Conservation (phyloP, 2,113 vertebrate species). For the Pseudorhombus dupliciocellatus region DNA sequence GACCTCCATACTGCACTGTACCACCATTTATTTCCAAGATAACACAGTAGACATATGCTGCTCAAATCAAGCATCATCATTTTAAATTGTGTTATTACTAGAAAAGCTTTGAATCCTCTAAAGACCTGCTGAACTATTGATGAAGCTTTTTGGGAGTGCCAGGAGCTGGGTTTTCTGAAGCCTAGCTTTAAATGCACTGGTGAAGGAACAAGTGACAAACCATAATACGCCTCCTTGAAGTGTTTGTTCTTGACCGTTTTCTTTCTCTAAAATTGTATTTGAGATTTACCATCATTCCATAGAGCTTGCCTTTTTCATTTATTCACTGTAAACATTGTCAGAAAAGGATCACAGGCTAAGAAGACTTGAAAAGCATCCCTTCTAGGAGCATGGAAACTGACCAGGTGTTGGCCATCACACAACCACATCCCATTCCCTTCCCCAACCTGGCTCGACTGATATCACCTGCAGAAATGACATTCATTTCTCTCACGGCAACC, state of each 20-base stretch:
- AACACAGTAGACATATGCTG: too few species aligned
- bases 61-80: too few species aligned
- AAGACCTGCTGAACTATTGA: too few species aligned
- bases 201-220: too few species aligned
- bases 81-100: too few species aligned
- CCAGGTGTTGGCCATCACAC: conserved; percentile 3
- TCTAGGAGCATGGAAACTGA: conserved; percentile 7
- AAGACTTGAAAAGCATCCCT: not conserved
- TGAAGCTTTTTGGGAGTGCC: too few species aligned
- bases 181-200: too few species aligned
- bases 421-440: conserved; percentile 3
- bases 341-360: not conserved
- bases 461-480: conserved; percentile 17
- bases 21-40: too few species aligned
- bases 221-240: too few species aligned
- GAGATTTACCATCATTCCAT: not conserved
- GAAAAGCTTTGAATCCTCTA: too few species aligned
- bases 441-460: not conserved
- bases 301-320: not conserved
- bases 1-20: not conserved
- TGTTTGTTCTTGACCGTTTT: too few species aligned
- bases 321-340: not conserved
- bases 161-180: too few species aligned
- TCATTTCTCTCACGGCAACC: conserved; percentile 6
- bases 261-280: not conserved